Percentiles rank a stretch among this genome's conserved stretches.
Evolutionary conservation across 2,113 vertebrate genomes (phyloP).

Genomic region (Rissa tridactyla): DNA sequence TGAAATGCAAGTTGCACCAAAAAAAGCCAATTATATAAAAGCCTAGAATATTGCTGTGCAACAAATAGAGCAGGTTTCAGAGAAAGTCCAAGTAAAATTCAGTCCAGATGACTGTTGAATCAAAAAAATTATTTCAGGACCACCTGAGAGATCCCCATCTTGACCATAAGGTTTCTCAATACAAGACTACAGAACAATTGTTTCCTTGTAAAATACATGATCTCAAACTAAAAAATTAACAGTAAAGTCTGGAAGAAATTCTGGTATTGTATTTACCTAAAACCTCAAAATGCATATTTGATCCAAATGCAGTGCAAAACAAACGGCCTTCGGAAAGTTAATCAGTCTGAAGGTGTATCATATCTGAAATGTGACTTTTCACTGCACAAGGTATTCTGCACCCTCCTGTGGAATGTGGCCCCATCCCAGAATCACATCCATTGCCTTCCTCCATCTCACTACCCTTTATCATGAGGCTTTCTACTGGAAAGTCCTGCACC

Average conservation of each 20-base stretch:
- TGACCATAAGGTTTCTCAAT: not conserved
- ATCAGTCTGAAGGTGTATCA: not conserved
- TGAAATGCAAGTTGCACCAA: not conserved
- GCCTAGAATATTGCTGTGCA: not conserved
- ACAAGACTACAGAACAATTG: not conserved
- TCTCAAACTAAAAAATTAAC: not conserved
- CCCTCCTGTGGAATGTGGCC: rapidly evolving
- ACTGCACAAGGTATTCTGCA: not conserved
- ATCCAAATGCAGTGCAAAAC: not conserved
- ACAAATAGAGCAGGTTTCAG: not conserved
- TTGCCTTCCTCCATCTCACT: not conserved
- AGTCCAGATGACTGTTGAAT: not conserved
- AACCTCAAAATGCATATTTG: not conserved
- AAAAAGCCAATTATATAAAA: not conserved
- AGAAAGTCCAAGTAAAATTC: not conserved
- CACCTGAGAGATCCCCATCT: not conserved
- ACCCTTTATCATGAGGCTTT: not conserved
- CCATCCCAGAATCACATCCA: not conserved
- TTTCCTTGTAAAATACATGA: not conserved
- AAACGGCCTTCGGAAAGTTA: not conserved
- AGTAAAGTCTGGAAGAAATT: not conserved
- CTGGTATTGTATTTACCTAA: not conserved
- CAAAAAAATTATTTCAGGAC: not conserved
- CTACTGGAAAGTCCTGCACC: not conserved
- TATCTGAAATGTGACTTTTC: not conserved